Evolutionary conservation across 2,113 vertebrate species (phyloP).

Genomic region (Periophthalmodon schlosseri): DNA sequence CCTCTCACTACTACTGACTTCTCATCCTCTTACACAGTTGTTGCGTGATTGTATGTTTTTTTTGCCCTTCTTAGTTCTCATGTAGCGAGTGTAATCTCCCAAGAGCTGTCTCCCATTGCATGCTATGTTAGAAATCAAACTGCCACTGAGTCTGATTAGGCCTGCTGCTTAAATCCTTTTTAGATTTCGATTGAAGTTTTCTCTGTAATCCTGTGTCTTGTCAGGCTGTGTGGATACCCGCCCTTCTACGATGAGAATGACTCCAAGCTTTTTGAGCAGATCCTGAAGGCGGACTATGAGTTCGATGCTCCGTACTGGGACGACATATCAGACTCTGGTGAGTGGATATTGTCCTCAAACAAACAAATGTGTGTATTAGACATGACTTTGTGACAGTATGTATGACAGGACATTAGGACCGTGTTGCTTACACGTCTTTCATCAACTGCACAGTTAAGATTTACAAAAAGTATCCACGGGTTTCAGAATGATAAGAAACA

Average conservation of each 20-base stretch:
- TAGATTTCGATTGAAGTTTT: conserved; percentile 55
- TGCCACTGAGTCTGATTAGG: conserved; percentile 48
- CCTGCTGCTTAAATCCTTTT: conserved; percentile 47
- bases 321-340: conserved; percentile 97
- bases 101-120: conserved; percentile 21
- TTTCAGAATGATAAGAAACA: no score
- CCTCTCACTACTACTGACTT: not conserved
- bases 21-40: not conserved
- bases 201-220: conserved; percentile 43
- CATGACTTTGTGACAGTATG: no score
- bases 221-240: conserved; percentile 94
- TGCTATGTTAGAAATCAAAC: conserved; percentile 45
- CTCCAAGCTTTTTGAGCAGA: conserved; percentile 98
- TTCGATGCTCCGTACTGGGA: conserved; percentile 99
- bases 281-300: conserved; percentile 96
- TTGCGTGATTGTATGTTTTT: not conserved
- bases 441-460: no score
- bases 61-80: conserved; percentile 9
- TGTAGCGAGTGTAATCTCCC: conserved; percentile 43
- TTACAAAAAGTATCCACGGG: not conserved
- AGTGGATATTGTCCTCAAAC: conserved; percentile 35
- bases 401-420: no score
- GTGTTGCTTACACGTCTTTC: no score
- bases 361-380: no score
- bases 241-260: conserved; percentile 99